Base-by-base conservation (phyloP, 2,888 invertebrate genomes). In the Sipunculus nudus region DNA sequence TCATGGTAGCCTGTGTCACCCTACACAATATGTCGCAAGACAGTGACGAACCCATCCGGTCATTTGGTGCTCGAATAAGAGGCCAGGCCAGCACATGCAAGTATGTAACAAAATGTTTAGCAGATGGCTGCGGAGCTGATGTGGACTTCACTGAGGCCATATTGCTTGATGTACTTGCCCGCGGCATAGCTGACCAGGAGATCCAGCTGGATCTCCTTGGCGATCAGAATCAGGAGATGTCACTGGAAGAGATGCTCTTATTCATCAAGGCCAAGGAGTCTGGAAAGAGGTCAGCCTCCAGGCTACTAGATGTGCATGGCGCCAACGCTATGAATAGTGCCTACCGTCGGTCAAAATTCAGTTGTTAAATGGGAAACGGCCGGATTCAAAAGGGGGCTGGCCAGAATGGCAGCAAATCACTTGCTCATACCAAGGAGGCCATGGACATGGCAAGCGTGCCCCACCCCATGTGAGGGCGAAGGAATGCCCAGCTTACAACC, bases 11-110 rank as follows among this genome's bases (percentile, higher is more conserved):
- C 16, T 59, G 59, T n/a, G 63, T 49, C 21, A 40, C 41, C 13
- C 35, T 66, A 1, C 53, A 54, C 45, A 56, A 60, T 3, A 67
- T 67, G 63, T 29, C 25, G 25, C 65, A 62, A 26, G 65, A 59
- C 29, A 53, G 55, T 26, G 65, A 67, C n/a, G 70, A 73, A 50
- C 39, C 73, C 23, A 53, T 71, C 0, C 50, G 72, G 0, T 50
- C 38, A 8, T 71, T 66, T 46, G 54, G 68, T 28, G 70, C 70
- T 19, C 28, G 67, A 8, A 43, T 73, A 1, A 40, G 52, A 1
- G 72, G 71, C 16, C 69, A 73, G 41, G 71, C 74, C 3, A 71
- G 54, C 19, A 55, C 67, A 1, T 72, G 72, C 48, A 71, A 63
- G 29, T 53, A 53, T 26, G 29, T n/a, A 19, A 53, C 16, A 3